These are phyloP conservation scores for Oeneis ivallda DNA, from an alignment of 2,888 invertebrate genomes.

Conservation along the genomic window DNA sequence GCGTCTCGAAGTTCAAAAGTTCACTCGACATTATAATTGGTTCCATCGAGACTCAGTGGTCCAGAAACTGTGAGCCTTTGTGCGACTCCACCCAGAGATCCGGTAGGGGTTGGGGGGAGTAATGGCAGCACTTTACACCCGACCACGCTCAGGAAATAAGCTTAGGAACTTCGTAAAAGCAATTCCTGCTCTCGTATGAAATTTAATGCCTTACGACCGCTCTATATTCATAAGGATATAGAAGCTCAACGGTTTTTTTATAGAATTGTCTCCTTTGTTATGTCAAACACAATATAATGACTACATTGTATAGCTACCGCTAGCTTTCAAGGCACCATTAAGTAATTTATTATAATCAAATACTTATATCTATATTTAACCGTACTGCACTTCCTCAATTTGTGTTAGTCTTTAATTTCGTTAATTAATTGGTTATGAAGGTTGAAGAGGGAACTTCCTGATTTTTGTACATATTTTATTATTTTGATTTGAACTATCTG, in stretches of 20 bases:
- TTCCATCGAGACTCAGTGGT: constrained; percentile 62
- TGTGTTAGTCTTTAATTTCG: too few relatives aligned
- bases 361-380: too few relatives aligned
- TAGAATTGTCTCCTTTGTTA: constrained; percentile 48
- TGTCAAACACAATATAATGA: neutral
- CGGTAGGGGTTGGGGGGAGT: constrained; percentile 53
- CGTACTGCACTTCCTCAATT: too few relatives aligned
- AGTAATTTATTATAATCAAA: too few relatives aligned
- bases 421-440: too few relatives aligned
- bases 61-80: constrained; percentile 73
- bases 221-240: constrained; percentile 79
- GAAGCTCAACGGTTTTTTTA: constrained; percentile 62
- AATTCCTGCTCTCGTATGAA: constrained; percentile 77
- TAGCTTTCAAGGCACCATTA: neutral
- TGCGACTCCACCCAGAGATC: constrained; percentile 49
- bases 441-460: too few relatives aligned
- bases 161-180: constrained; percentile 81
- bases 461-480: too few relatives aligned
- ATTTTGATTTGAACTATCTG: too few relatives aligned
- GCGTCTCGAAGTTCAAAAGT: constrained; percentile 34
- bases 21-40: constrained; percentile 53
- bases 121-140: constrained; percentile 80
- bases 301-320: neutral
- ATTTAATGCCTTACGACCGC: constrained; percentile 76
- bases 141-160: constrained; percentile 78